A percentile compares a stretch with the other conserved stretches of the same genome.
Evolutionary conservation across 1,140 invertebrate genomes (phyloP).

Genomic region (Hypsibius dujardini): DNA sequence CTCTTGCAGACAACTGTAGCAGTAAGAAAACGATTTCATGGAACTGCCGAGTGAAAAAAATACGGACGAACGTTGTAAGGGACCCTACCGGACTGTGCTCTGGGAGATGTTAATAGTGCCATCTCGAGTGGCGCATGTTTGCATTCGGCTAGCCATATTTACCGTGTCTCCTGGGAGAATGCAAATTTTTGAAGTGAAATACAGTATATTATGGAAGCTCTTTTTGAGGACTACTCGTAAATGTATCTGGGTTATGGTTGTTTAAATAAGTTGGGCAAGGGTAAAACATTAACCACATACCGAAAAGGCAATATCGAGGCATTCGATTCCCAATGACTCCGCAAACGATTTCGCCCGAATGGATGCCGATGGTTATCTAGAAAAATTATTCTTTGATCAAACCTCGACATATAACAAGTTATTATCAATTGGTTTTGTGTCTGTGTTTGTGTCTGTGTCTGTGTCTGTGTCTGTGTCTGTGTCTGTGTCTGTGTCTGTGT

Average conservation of each 20-base stretch:
- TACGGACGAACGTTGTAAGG: not conserved
- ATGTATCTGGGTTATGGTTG: too few species aligned
- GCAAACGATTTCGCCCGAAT: not conserved
- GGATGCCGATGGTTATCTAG: too few species aligned
- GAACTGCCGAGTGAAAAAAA: not conserved
- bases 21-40: not conserved
- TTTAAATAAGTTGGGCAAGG: not conserved
- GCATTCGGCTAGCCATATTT: not conserved
- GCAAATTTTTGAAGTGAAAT: not conserved
- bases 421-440: too few species aligned
- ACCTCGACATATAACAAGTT: too few species aligned
- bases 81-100: not conserved
- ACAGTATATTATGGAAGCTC: too few species aligned
- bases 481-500: too few species aligned
- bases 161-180: not conserved
- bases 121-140: not conserved
- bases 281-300: not conserved
- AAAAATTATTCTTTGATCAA: too few species aligned
- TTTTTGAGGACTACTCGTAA: too few species aligned
- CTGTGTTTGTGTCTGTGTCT: too few species aligned
- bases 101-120: constrained; percentile 5
- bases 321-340: constrained; percentile 9
- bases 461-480: too few species aligned
- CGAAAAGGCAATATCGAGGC: not conserved
- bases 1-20: not conserved